Evolutionary conservation across 2,888 invertebrate genomes (phyloP), one percentile per base, ranked within the genome.

Genomic region (Microctonus brassicae): DNA sequence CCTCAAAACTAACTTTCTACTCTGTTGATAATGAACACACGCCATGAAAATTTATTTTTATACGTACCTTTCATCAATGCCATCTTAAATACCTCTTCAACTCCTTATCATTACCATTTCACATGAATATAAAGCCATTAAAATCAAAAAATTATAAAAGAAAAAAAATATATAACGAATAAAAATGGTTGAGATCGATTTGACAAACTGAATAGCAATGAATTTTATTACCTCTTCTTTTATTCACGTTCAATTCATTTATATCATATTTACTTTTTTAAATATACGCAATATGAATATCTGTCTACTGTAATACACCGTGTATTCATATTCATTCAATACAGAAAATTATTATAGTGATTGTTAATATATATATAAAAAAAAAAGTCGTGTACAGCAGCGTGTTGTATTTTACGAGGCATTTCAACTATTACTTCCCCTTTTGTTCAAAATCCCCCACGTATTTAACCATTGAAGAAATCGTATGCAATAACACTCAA

Each of bases 381-480:
- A 69, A 77, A 75, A 75, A 73, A 76, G 63, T 72, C 78, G 78
- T 76, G 74, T 76, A 73, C 77, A 76, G 71, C 76, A 75, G 75
- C 74, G n/a, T n/a, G n/a, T n/a, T n/a, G 72, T 66, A 29, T 66
- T 55, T 57, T 58, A 33, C 60, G 47, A 60, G 33, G 20, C 52
- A 34, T 24, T 24, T 22, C 24, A 10, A 22, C 61, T 34, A 20
- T 29, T 69, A 20, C 65, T 70, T 57, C 33, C 53, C 24, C 63
- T 63, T 57, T 65, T 72, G 22, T 42, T 52, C 17, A 62, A 6
- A 39, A 33, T 55, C 55, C 42, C 57, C 34, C 36, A 69, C 36
- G 39, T 65, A 36, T 70, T 66, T n/a, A 4, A 39, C n/a, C 39
- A 39, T 4, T n/a, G n/a, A 13, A 13, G n/a, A 9, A 36, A 36